These are phyloP conservation scores for Scaptomyza reducta DNA, from an alignment of 2,888 invertebrate genomes.

Conservation along the genomic window DNA sequence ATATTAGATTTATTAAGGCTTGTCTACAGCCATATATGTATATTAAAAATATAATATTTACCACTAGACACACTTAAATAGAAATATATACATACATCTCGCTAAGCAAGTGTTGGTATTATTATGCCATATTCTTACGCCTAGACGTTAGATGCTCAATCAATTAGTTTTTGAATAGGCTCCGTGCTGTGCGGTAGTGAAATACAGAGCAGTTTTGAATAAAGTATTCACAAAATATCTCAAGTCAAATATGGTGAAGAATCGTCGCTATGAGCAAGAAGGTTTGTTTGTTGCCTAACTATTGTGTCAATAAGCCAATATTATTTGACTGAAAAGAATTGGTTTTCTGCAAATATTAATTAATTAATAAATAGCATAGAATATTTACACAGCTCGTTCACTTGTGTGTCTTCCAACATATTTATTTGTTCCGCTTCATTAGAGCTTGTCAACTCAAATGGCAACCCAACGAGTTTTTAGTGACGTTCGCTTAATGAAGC, in stretches of 20 bases:
- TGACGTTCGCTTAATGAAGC: background rate
- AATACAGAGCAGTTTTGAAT: constrained; percentile 30
- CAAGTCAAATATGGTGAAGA: constrained; percentile 74
- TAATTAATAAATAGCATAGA: background rate
- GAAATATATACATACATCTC: constrained; percentile 11
- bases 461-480: background rate
- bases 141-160: constrained; percentile 50
- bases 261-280: constrained; percentile 80
- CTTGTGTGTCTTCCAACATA: background rate
- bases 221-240: constrained; percentile 1
- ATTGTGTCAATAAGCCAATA: background rate
- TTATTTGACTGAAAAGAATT: background rate
- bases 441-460: constrained; percentile 7
- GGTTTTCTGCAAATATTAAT: constrained; percentile 1
- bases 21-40: background rate
- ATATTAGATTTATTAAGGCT: constrained; percentile 4
- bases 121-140: background rate
- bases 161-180: constrained; percentile 72
- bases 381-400: constrained; percentile 11
- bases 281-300: constrained; percentile 53
- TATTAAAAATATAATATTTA: constrained; percentile 1
- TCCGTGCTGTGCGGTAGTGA: constrained; percentile 55
- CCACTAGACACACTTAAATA: background rate
- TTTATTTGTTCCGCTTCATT: constrained; percentile 21
- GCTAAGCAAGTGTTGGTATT: constrained; percentile 22